Conservation (phyloP, 2,888 invertebrate genomes). For the Myathropa florea region DNA sequence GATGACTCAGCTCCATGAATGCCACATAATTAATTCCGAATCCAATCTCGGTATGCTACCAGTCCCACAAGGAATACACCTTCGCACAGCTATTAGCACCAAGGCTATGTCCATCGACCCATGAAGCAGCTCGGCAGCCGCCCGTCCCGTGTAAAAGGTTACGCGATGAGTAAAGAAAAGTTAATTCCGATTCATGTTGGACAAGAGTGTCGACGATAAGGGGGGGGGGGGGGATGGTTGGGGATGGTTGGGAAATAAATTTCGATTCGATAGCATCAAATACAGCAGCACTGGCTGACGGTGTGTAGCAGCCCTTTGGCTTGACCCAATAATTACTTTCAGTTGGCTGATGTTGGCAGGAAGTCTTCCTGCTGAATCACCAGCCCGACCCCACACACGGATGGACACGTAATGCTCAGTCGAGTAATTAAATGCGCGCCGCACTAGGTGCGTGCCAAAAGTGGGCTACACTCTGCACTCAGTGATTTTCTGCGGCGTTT, state of each 20-base stretch:
- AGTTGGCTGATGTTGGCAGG: conserved; percentile 58
- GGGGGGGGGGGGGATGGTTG: not conserved
- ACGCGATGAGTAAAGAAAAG: conserved; percentile 36
- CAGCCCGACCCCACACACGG: conserved; percentile 27
- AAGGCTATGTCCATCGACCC: conserved; percentile 16
- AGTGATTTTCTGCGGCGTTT: conserved; percentile 69
- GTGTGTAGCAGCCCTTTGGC: conserved; percentile 30
- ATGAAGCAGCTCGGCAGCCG: not conserved
- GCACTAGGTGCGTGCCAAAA: conserved; percentile 64
- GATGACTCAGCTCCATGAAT: conserved; percentile 66
- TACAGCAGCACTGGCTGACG: conserved; percentile 9
- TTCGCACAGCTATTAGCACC: conserved; percentile 24
- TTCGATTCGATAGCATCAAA: conserved; percentile 66
- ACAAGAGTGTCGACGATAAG: not conserved
- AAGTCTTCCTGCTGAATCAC: conserved; percentile 64
- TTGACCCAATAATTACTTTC: conserved; percentile 69
- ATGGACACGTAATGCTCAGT: conserved; percentile 55
- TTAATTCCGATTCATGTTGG: conserved; percentile 52
- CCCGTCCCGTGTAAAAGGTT: conserved; percentile 8
- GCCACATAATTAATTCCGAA: conserved; percentile 65
- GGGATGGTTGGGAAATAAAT: conserved; percentile 51
- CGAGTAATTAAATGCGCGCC: conserved; percentile 65
- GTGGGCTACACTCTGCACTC: conserved; percentile 49
- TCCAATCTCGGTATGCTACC: conserved; percentile 43
- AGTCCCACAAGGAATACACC: not conserved